Percentiles rank a stretch among this genome's conserved stretches.
Conservation (phyloP, 53 echinoderm and acorn worm genomes). For the Hippasteria phrygiana region DNA sequence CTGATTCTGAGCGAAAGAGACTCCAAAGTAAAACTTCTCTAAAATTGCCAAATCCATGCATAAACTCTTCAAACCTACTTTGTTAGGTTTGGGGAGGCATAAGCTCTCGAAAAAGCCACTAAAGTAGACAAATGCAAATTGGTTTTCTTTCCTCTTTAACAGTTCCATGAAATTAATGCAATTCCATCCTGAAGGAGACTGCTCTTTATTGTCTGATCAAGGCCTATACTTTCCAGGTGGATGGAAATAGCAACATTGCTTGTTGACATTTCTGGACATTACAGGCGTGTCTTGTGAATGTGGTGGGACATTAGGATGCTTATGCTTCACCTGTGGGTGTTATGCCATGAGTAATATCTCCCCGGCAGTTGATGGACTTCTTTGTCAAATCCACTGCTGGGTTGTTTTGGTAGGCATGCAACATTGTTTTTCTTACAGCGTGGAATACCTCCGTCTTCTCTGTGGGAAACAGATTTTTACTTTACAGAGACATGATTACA, state of each 20-base stretch:
- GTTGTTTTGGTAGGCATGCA: not conserved
- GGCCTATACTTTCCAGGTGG: slow-evolving; percentile 35
- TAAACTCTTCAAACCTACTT: too few relatives aligned
- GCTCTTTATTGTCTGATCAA: slow-evolving; percentile 1
- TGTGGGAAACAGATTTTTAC: not conserved
- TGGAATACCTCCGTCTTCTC: not conserved
- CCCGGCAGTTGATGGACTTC: not conserved
- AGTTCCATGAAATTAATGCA: too few relatives aligned
- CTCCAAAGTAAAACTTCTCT: too few relatives aligned
- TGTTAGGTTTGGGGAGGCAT: too few relatives aligned
- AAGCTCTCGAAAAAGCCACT: too few relatives aligned
- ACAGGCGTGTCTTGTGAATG: not conserved
- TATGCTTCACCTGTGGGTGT: slow-evolving; percentile 37
- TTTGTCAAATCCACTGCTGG: not conserved
- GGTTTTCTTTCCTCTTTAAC: too few relatives aligned
- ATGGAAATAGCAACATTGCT: slow-evolving; percentile 17
- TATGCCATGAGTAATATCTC: slow-evolving; percentile 32
- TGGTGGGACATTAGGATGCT: not conserved
- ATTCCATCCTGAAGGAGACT: not conserved
- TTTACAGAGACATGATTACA: not conserved
- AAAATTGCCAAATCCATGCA: too few relatives aligned
- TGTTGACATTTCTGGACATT: slow-evolving; percentile 37
- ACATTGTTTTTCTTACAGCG: slow-evolving; percentile 13
- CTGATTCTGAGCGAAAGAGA: too few relatives aligned
- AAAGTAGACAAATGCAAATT: too few relatives aligned